Percentiles rank a stretch among this genome's conserved stretches.
Evolutionary conservation across 2,888 invertebrate species (phyloP).

Genomic region (Dastarcus helophoroides): DNA sequence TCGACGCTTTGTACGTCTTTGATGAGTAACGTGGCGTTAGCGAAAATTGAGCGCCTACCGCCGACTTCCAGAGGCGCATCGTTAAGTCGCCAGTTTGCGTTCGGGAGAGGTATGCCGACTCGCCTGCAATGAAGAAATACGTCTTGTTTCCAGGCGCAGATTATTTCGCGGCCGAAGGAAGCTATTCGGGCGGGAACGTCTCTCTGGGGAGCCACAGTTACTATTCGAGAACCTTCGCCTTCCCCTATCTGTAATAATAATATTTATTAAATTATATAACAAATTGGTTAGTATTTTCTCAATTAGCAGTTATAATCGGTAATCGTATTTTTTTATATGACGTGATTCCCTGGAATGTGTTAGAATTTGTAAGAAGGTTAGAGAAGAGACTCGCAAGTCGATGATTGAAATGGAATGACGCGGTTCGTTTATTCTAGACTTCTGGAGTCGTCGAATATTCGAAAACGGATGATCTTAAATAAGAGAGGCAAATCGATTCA

Average conservation of each 20-base stretch:
- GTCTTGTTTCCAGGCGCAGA: conserved; percentile 81
- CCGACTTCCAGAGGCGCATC: conserved; percentile 63
- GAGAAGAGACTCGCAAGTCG: too few relatives aligned
- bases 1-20: conserved; percentile 70
- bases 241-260: conserved; percentile 57
- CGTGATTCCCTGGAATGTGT: too few relatives aligned
- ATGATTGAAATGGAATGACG: too few relatives aligned
- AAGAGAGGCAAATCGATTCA: too few relatives aligned
- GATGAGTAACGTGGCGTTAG: conserved; percentile 64
- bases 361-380: too few relatives aligned
- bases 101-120: conserved; percentile 70
- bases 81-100: conserved; percentile 68
- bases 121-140: conserved; percentile 71
- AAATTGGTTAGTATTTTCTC: too few relatives aligned
- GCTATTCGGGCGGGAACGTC: conserved; percentile 81
- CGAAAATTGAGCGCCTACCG: conserved; percentile 51
- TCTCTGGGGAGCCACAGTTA: conserved; percentile 63
- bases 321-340: too few relatives aligned
- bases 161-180: conserved; percentile 69
- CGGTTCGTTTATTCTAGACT: too few relatives aligned
- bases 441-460: too few relatives aligned
- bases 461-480: too few relatives aligned
- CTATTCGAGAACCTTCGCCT: conserved; percentile 67
- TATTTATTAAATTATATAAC: too few relatives aligned
- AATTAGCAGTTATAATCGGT: too few relatives aligned